These are phyloP conservation scores for Tenodera sinensis DNA, from an alignment of 2,888 invertebrate genomes.

Conservation along the genomic window DNA sequence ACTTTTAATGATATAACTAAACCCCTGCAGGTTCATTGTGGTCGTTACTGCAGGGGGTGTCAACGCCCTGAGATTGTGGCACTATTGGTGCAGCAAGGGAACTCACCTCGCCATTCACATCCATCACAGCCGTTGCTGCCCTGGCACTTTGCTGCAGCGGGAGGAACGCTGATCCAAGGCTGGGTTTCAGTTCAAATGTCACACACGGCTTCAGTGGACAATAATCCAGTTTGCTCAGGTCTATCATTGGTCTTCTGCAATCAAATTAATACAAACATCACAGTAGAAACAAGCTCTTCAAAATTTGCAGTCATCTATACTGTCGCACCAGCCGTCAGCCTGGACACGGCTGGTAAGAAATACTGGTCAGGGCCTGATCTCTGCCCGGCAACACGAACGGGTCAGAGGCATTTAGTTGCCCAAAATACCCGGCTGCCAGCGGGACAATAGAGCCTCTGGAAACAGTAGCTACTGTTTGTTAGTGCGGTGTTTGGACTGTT, in stretches of 20 bases:
- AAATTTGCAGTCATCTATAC: too few species aligned
- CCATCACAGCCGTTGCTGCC: neutral
- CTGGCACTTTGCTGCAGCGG: constrained; percentile 52
- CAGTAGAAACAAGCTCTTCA: too few species aligned
- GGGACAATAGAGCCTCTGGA: too few species aligned
- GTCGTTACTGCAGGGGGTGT: constrained; percentile 12
- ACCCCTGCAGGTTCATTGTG: constrained; percentile 20
- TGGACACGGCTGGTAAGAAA: too few species aligned
- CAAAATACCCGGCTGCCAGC: too few species aligned
- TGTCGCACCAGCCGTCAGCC: too few species aligned
- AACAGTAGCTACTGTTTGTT: too few species aligned
- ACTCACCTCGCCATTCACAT: constrained; percentile 34
- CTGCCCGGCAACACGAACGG: too few species aligned
- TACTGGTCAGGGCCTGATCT: too few species aligned
- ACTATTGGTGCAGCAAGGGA: neutral
- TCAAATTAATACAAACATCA: neutral
- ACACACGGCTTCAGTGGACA: constrained; percentile 59
- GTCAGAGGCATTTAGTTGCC: too few species aligned
- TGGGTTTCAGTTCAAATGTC: constrained; percentile 74
- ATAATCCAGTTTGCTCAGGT: constrained; percentile 48
- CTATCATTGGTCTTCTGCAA: constrained; percentile 44
- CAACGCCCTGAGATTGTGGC: neutral
- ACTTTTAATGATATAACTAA: neutral
- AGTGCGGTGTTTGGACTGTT: too few species aligned
- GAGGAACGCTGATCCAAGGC: constrained; percentile 77